Evolutionary conservation across 2,797 vertebrate genomes (phyloP).

Genomic region (Rhabdomys pumilio): DNA sequence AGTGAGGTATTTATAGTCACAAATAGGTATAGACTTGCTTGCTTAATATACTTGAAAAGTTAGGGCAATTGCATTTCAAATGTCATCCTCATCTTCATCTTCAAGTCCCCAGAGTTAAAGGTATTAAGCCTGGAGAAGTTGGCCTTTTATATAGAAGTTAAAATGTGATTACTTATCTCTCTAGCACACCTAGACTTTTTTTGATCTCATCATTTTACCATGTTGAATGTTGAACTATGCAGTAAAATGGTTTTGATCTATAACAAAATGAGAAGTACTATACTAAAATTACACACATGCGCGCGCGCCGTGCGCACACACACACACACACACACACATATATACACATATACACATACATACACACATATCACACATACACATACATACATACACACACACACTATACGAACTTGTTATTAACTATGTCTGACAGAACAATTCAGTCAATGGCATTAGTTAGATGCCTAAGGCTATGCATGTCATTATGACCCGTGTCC

Average conservation of each 20-base stretch:
- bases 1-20: slow-evolving; percentile 76
- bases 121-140: slow-evolving; percentile 57
- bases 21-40: slow-evolving; percentile 72
- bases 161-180: slow-evolving; percentile 39
- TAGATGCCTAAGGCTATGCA: not conserved
- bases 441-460: not conserved
- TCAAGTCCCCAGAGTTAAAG: slow-evolving; percentile 50
- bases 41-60: slow-evolving; percentile 75
- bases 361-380: not conserved
- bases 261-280: slow-evolving; percentile 42
- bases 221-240: not conserved
- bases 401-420: not conserved
- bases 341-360: no score
- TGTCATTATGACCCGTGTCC: not conserved
- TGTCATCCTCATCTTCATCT: slow-evolving; percentile 69
- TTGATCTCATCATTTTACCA: slow-evolving; percentile 21
- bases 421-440: slow-evolving; percentile 27
- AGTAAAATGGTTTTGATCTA: slow-evolving; percentile 43
- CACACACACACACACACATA: not conserved
- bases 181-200: not conserved
- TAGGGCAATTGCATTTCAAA: slow-evolving; percentile 72
- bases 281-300: no score
- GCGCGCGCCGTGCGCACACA: no score
- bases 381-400: no score
- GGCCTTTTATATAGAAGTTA: slow-evolving; percentile 57